phyloP scores from a whole-genome alignment of 37 sponge, comb jelly and placozoan genomes.

The Chondrosia reniformis region DNA sequence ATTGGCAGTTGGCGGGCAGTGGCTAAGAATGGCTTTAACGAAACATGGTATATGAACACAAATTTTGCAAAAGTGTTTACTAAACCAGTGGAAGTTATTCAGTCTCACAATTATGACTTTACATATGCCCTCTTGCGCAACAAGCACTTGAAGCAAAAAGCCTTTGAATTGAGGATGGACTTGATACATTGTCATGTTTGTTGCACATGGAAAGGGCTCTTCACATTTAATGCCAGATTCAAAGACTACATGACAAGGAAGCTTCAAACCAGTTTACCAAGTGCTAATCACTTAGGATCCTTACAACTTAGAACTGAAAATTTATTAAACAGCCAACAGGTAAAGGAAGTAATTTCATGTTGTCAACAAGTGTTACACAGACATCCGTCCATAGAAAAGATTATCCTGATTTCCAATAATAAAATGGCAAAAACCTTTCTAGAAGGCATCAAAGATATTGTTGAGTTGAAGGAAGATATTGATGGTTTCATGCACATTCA shows the following conservation, averaged over 20 bases:
- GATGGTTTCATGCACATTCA: slow-evolving; percentile 38
- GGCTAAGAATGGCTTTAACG: slow-evolving; percentile 8
- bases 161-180: slow-evolving; percentile 37
- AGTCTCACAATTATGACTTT: slow-evolving; percentile 44
- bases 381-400: neutral
- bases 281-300: neutral
- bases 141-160: slow-evolving; percentile 24
- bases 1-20: slow-evolving; percentile 54
- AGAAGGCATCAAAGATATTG: neutral
- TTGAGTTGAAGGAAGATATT: neutral
- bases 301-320: slow-evolving; percentile 13
- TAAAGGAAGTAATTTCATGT: slow-evolving; percentile 24
- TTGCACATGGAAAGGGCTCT: slow-evolving; percentile 48
- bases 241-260: slow-evolving; percentile 35
- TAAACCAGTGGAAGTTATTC: slow-evolving; percentile 40
- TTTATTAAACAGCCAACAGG: neutral
- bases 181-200: slow-evolving; percentile 42
- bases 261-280: neutral
- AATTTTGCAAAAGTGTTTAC: slow-evolving; percentile 38
- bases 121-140: slow-evolving; percentile 53
- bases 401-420: slow-evolving; percentile 20
- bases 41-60: slow-evolving; percentile 49
- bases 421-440: neutral
- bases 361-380: slow-evolving; percentile 15
- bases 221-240: slow-evolving; percentile 34